These are phyloP conservation scores for Pipistrellus pipistrellus DNA, from an alignment of 2,797 vertebrate genomes.

Conservation along the genomic window DNA sequence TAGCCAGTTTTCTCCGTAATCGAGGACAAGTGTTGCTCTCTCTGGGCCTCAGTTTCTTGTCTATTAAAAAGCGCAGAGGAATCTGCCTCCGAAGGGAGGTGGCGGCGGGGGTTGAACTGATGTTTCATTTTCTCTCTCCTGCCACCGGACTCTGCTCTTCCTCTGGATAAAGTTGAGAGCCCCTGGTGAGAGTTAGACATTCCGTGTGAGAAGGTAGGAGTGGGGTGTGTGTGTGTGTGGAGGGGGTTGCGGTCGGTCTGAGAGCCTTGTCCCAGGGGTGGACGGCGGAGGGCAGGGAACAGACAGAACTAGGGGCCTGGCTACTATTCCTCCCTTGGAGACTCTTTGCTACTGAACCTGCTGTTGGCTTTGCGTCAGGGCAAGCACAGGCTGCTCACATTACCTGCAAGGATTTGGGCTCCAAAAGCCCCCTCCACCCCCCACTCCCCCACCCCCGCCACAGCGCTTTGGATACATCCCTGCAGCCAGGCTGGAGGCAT, in stretches of 20 bases:
- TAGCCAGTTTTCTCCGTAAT: not conserved
- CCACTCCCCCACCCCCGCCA: not conserved
- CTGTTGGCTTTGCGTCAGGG: not conserved
- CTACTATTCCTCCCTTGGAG: not conserved
- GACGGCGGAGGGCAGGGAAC: not conserved
- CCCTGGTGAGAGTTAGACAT: not conserved
- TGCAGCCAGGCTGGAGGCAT: not conserved
- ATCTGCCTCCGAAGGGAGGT: not conserved
- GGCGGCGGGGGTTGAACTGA: not conserved
- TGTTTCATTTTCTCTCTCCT: constrained; percentile 29
- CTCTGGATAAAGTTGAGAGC: constrained; percentile 27
- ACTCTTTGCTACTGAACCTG: not conserved
- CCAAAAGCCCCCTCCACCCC: not conserved
- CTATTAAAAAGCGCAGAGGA: not conserved
- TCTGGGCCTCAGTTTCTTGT: not conserved
- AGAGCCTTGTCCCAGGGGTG: not conserved
- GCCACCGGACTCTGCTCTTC: not conserved
- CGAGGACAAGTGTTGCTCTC: not conserved
- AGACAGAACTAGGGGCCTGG: not conserved
- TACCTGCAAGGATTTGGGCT: not conserved
- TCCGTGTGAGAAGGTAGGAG: not conserved
- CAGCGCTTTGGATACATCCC: not conserved
- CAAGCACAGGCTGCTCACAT: not conserved
- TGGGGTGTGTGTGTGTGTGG: not conserved
- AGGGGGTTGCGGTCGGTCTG: not conserved